phyloP scores from a whole-genome alignment of 2,888 invertebrate species.

The Nomada ferruginata region DNA sequence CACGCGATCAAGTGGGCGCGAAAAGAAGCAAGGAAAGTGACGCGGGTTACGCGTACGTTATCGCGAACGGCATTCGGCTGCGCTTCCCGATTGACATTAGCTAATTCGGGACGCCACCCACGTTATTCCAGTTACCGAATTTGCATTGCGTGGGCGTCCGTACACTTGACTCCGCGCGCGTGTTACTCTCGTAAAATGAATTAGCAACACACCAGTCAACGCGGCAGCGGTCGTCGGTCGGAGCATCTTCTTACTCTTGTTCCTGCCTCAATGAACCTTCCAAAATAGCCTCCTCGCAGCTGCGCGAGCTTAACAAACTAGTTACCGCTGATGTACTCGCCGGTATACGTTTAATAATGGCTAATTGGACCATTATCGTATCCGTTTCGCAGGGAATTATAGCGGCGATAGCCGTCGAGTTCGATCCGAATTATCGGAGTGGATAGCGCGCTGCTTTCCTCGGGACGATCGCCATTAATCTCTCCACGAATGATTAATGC shows the following conservation, averaged over 20 bases:
- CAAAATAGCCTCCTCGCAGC: constrained; percentile 41
- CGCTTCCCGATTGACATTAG: constrained; percentile 44
- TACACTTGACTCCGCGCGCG: constrained; percentile 57
- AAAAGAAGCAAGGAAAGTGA: too few species aligned
- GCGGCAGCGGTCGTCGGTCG: constrained; percentile 7
- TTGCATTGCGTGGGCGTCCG: constrained; percentile 66
- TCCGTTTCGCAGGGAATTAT: constrained; percentile 56
- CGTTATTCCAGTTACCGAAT: constrained; percentile 66
- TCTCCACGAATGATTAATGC: constrained; percentile 40
- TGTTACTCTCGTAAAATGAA: constrained; percentile 38
- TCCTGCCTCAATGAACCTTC: constrained; percentile 46
- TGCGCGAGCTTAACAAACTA: constrained; percentile 29
- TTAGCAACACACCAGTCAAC: constrained; percentile 33
- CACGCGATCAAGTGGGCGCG: too few species aligned
- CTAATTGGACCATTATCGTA: constrained; percentile 68
- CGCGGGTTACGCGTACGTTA: not conserved
- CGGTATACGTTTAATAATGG: constrained; percentile 45
- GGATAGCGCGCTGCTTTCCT: constrained; percentile 10
- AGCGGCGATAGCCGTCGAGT: constrained; percentile 11
- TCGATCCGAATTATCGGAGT: constrained; percentile 25
- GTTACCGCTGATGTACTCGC: constrained; percentile 11
- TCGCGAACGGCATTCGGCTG: not conserved
- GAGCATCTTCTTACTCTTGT: constrained; percentile 5
- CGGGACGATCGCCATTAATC: constrained; percentile 30
- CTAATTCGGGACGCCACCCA: constrained; percentile 72